These are phyloP conservation scores for Corbicula japonica DNA, from an alignment of 2,888 invertebrate genomes.

Conservation along the genomic window DNA sequence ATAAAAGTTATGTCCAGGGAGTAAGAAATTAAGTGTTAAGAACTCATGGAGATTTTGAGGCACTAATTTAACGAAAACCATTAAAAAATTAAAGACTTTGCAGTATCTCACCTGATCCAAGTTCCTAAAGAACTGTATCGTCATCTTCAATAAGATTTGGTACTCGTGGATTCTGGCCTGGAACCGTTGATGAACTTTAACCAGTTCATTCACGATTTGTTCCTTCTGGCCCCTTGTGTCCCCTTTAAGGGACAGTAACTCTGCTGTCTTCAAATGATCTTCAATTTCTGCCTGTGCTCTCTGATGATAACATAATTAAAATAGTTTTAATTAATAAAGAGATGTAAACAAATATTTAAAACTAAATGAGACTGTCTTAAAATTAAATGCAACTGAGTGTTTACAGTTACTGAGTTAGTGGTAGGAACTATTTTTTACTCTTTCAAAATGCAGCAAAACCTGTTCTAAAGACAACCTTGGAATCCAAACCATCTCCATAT, in stretches of 20 bases:
- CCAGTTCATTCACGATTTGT: slow-evolving; percentile 90
- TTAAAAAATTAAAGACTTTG: not conserved
- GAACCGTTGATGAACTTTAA: slow-evolving; percentile 90
- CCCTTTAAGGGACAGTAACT: slow-evolving; percentile 90
- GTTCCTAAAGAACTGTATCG: slow-evolving; percentile 91
- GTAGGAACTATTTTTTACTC: no score
- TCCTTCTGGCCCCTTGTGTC: slow-evolving; percentile 88
- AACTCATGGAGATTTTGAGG: not conserved
- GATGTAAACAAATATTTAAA: no score
- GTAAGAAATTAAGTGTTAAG: not conserved
- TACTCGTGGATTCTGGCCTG: slow-evolving; percentile 91
- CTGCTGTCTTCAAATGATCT: slow-evolving; percentile 89
- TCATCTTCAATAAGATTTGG: slow-evolving; percentile 90
- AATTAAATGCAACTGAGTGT: no score
- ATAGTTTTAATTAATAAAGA: no score
- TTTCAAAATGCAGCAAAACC: no score
- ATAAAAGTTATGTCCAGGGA: no score
- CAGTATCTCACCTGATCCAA: slow-evolving; percentile 88
- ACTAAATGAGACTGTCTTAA: no score
- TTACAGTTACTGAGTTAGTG: no score
- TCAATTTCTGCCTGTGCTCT: slow-evolving; percentile 89
- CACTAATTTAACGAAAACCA: not conserved
- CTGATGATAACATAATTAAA: slow-evolving; percentile 73
- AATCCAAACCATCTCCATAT: no score
- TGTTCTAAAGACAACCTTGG: no score